Percentiles rank a stretch among this genome's conserved stretches.
phyloP scores from a whole-genome alignment of 2,797 vertebrate species.

The Rhyacichthys aspro region DNA sequence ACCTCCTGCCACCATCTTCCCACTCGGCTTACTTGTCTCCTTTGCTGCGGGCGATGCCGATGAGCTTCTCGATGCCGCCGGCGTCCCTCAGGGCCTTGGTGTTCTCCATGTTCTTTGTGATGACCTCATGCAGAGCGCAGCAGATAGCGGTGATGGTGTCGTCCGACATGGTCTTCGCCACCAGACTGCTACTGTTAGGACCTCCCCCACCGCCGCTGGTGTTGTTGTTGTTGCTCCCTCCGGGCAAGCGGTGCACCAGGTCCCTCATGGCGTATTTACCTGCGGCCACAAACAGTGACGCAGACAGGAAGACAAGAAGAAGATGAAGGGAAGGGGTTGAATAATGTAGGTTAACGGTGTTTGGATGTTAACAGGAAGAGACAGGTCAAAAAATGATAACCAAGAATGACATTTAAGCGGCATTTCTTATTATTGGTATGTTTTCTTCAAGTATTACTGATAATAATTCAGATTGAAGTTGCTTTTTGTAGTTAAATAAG shows the following conservation, averaged over 20 bases:
- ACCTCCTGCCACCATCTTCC: neutral
- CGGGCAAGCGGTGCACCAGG: constrained; percentile 94
- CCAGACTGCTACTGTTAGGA: constrained; percentile 67
- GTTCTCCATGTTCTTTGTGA: constrained; percentile 99
- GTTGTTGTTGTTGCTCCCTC: constrained; percentile 85
- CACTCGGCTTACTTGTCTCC: constrained; percentile 92
- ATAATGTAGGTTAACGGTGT: constrained; percentile 7
- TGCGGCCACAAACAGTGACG: constrained; percentile 54
- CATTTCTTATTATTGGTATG: too few species aligned
- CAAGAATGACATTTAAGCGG: too few species aligned
- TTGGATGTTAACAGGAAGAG: neutral
- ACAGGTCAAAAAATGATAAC: neutral
- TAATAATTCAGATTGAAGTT: too few species aligned
- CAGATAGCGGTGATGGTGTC: constrained; percentile 98
- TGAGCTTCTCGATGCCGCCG: constrained; percentile 97
- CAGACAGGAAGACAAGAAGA: constrained; percentile 13
- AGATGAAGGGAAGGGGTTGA: neutral
- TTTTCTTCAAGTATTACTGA: too few species aligned
- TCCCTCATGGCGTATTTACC: constrained; percentile 99
- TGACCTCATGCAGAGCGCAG: constrained; percentile 98
- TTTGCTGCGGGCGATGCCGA: constrained; percentile 98
- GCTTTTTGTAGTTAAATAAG: too few species aligned
- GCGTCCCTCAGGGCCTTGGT: constrained; percentile 98
- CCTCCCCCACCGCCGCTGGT: constrained; percentile 84
- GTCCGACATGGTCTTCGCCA: constrained; percentile 94